Evolutionary conservation across 2,888 invertebrate genomes (phyloP).

Genomic region (Icerya purchasi): DNA sequence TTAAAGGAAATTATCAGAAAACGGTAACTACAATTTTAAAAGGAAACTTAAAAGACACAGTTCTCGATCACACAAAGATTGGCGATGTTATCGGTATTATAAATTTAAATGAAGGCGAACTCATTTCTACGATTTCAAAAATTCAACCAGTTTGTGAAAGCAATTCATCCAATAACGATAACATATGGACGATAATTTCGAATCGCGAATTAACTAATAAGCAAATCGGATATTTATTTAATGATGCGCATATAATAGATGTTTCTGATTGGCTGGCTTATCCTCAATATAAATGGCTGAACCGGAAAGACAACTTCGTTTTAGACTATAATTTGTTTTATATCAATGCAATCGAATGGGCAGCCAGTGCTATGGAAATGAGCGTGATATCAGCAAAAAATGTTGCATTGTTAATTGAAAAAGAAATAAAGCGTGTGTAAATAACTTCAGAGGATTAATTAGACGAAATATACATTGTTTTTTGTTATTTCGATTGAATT

Average conservation of each 20-base stretch:
- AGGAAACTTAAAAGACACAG: slow-evolving; percentile 28
- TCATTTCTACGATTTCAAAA: slow-evolving; percentile 30
- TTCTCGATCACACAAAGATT: slow-evolving; percentile 20
- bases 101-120: slow-evolving; percentile 27
- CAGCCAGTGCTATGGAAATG: slow-evolving; percentile 46
- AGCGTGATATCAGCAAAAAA: slow-evolving; percentile 36
- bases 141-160: slow-evolving; percentile 23
- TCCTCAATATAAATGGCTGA: slow-evolving; percentile 28
- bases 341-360: slow-evolving; percentile 39
- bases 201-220: slow-evolving; percentile 25
- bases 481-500: too few relatives aligned
- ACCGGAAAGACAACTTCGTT: slow-evolving; percentile 26
- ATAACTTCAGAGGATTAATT: too few relatives aligned
- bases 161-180: slow-evolving; percentile 12
- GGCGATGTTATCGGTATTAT: slow-evolving; percentile 26
- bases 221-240: slow-evolving; percentile 30
- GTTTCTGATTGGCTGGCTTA: slow-evolving; percentile 33
- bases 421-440: too few relatives aligned
- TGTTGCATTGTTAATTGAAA: slow-evolving; percentile 33
- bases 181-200: slow-evolving; percentile 37
- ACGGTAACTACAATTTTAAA: slow-evolving; percentile 34
- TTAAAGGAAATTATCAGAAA: slow-evolving; percentile 29
- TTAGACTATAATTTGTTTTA: slow-evolving; percentile 33
- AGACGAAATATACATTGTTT: too few relatives aligned
- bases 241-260: slow-evolving; percentile 22